Percentiles rank a stretch among this genome's conserved stretches.
Conservation (phyloP, 1,140 invertebrate species). For the Heterodera carotae region DNA sequence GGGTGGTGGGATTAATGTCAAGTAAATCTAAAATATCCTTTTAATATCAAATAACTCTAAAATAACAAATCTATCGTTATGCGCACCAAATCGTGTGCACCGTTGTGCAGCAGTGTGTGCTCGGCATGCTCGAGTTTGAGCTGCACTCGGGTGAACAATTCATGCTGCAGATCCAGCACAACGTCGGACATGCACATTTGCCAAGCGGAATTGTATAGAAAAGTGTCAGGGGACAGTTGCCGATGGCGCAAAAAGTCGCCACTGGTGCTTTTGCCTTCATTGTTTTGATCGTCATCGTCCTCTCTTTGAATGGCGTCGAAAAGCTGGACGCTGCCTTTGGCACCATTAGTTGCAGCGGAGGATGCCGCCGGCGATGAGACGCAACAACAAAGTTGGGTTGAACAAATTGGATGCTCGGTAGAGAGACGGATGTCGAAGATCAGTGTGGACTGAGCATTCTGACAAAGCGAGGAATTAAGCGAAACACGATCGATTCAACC, state of each 20-base stretch:
- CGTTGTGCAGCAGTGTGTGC: not conserved
- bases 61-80: no score
- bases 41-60: no score
- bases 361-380: no score
- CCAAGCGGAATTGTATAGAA: slow-evolving; percentile 23
- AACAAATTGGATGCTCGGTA: slow-evolving; percentile 4
- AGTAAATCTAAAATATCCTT: no score
- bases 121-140: not conserved
- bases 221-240: not conserved
- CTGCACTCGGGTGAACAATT: slow-evolving; percentile 9
- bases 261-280: not conserved
- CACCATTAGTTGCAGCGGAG: not conserved
- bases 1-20: no score
- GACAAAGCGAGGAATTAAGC: no score
- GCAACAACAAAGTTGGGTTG: slow-evolving; percentile 1
- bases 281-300: not conserved
- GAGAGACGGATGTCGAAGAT: slow-evolving; percentile 10
- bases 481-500: no score
- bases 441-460: slow-evolving; percentile 14
- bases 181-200: slow-evolving; percentile 8
- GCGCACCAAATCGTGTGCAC: not conserved
- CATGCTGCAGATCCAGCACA: slow-evolving; percentile 23
- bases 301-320: no score
- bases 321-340: not conserved
- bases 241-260: not conserved